Conservation (phyloP, 2,113 vertebrate species). For the Lonchura striata region DNA sequence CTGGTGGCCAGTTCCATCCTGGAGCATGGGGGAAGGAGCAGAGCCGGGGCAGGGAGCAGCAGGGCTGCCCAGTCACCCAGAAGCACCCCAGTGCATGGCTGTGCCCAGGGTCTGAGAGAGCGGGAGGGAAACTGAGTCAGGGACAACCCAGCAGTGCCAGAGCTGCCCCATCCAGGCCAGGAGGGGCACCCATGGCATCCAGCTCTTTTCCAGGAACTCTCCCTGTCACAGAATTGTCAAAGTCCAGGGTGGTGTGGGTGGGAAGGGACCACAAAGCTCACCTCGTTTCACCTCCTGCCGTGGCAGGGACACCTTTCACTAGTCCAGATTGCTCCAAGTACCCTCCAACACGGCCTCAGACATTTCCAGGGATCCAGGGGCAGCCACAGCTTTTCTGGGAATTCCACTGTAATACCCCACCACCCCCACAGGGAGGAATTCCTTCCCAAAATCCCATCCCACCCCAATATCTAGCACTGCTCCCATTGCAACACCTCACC, state of each 20-base stretch:
- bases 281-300: not conserved
- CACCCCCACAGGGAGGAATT: no score
- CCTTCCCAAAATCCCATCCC: not conserved
- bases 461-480: not conserved
- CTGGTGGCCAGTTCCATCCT: no score
- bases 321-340: rapidly evolving
- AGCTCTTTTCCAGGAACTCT: not conserved
- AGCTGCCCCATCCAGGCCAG: not conserved
- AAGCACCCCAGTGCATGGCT: rapidly evolving
- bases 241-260: not conserved
- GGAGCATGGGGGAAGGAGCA: not conserved
- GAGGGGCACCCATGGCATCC: not conserved
- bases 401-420: not conserved
- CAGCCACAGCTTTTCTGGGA: not conserved
- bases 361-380: not conserved
- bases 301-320: not conserved
- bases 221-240: not conserved
- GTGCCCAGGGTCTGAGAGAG: not conserved
- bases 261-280: not conserved
- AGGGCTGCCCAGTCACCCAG: rapidly evolving
- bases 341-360: rapidly evolving
- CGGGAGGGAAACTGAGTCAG: rapidly evolving
- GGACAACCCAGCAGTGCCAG: rapidly evolving
- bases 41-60: not conserved
- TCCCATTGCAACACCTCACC: not conserved